Evolutionary conservation across 2,113 vertebrate species (phyloP).

Genomic region (Syrmaticus mikado): DNA sequence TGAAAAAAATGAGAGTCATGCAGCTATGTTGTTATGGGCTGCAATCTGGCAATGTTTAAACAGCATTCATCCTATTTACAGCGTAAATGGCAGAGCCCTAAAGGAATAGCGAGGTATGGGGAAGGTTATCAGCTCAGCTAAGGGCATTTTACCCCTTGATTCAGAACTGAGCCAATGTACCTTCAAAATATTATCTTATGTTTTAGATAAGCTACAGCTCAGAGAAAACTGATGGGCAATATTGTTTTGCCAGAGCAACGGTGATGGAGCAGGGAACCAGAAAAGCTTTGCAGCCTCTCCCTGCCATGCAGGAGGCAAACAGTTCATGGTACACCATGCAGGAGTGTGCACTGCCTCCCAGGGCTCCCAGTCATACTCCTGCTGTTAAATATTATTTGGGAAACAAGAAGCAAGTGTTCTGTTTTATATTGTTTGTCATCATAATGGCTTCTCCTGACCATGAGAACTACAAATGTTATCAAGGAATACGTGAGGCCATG

Average conservation of each 20-base stretch:
- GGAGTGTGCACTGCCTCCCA: fast-evolving
- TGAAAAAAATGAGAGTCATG: not conserved
- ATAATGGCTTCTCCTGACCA: not conserved
- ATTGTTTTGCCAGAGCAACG: not conserved
- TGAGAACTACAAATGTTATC: not conserved
- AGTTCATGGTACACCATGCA: not conserved
- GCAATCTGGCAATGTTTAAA: slow-evolving; percentile 27
- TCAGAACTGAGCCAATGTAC: not conserved
- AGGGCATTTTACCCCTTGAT: not conserved
- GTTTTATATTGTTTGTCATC: not conserved
- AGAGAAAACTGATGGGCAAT: not conserved
- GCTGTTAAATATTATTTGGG: not conserved
- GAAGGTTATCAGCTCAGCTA: not conserved
- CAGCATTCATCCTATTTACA: not conserved
- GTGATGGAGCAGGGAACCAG: not conserved
- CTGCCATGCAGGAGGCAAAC: not conserved
- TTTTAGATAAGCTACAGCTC: not conserved
- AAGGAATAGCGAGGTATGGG: not conserved
- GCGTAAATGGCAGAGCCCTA: slow-evolving; percentile 37
- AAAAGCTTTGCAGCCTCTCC: not conserved
- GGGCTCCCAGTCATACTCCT: not conserved
- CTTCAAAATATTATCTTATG: not conserved
- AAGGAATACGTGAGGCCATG: not conserved
- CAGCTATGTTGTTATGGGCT: slow-evolving; percentile 4
- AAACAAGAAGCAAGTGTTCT: not conserved